Evolutionary conservation across 2,888 invertebrate species (phyloP).

Genomic region (Sthenelais limicola): DNA sequence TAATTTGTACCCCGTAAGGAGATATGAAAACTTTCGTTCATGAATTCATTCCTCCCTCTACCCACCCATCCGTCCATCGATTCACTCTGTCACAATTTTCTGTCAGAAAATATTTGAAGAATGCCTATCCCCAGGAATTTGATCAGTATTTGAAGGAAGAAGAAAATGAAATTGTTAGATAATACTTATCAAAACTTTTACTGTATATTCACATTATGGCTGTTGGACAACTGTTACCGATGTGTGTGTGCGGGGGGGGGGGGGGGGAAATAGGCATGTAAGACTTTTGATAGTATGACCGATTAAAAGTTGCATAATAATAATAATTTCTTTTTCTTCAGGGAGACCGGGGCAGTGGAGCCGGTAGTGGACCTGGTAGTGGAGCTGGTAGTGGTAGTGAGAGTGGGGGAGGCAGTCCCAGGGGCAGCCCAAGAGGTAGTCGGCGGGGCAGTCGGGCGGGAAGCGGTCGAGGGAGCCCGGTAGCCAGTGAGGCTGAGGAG

Average conservation of each 20-base stretch:
- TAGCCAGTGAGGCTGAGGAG: conserved; percentile 32
- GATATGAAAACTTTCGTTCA: too few species aligned
- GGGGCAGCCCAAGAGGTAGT: conserved; percentile 37
- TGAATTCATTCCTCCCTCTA: too few species aligned
- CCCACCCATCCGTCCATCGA: too few species aligned
- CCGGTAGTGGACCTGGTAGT: conserved; percentile 49
- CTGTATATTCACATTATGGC: too few species aligned
- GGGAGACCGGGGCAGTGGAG: conserved; percentile 30
- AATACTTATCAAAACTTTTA: too few species aligned
- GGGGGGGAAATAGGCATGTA: neutral
- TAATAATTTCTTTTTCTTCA: neutral
- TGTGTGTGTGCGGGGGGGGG: neutral
- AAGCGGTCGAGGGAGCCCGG: conserved; percentile 26
- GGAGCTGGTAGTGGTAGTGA: conserved; percentile 27
- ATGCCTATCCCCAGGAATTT: too few species aligned
- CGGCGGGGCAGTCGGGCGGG: conserved; percentile 37
- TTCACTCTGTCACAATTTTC: too few species aligned
- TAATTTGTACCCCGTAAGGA: too few species aligned
- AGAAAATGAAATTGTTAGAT: too few species aligned
- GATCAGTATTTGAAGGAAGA: too few species aligned
- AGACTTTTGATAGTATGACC: neutral
- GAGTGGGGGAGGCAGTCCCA: conserved; percentile 1
- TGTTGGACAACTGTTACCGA: too few species aligned
- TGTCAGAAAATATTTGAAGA: too few species aligned
- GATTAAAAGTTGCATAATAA: neutral